Evolutionary conservation across 1,140 invertebrate species (phyloP), one percentile per base, ranked within the genome.

Genomic region (Zelostemma sp.): DNA sequence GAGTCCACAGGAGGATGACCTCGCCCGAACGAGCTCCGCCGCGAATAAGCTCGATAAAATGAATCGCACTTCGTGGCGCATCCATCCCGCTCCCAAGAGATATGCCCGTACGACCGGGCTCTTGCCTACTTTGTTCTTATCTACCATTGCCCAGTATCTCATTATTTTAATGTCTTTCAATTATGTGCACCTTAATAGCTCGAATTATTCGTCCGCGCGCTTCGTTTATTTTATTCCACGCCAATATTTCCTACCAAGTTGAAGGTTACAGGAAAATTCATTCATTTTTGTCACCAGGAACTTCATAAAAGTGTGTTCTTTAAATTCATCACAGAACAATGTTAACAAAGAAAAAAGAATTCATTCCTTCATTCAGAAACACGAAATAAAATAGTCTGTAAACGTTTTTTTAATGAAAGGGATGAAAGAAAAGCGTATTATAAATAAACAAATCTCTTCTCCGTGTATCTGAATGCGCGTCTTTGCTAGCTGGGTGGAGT

Each of bases 111-210:
- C 45, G 49, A 0, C 57, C 62, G 54, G 49, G 54, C 58, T 62
- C 65, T 41, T 68, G 47, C 46, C 54, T 48, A 47, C 57, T 68
- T 66, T 66, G 60, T 66, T 66, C 65, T 58, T 58, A 60, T 46
- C 31, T 45, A 47, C 57, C 40, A 41, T 65, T 68, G 48, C 63
- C 70, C 61, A 59, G 47, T 62, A 65, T 62, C 70, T 62, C 65
- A 72, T 72, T 72, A 72, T 65, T 72, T 72, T 68, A 65, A 72
- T 68, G 70, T 58, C 28, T 68, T 72, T 72, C 70, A 72, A 68
- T 72, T 68, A 72, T 66, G 61, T 55, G 65, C 55, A 45, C 57
- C 55, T 57, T 63, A 72, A 72, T 62, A 68, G 61, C 58, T 68
- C 54, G 57, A 58, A 68, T 65, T 59, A 65, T 49, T 72, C 60